Conservation (phyloP, 1,140 invertebrate genomes). For the Papilio xuthus region DNA sequence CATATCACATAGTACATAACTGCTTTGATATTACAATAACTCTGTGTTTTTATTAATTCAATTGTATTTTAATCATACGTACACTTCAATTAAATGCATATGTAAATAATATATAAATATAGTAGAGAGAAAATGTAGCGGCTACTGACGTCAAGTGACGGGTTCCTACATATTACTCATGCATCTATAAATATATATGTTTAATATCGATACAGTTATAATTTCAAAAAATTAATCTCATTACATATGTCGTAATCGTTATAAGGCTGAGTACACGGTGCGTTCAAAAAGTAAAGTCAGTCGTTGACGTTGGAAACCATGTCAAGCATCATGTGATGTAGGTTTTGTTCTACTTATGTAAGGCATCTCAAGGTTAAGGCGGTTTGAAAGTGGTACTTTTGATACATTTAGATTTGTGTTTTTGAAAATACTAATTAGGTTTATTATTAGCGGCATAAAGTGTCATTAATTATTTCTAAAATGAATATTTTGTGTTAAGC, state of each 20-base stretch:
- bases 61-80: too few relatives aligned
- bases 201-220: neutral
- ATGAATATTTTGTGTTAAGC: too few relatives aligned
- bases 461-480: too few relatives aligned
- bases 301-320: conserved; percentile 13
- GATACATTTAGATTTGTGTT: neutral
- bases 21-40: too few relatives aligned
- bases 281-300: conserved; percentile 15
- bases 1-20: too few relatives aligned
- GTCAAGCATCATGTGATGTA: neutral
- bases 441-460: too few relatives aligned
- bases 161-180: neutral
- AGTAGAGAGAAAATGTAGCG: neutral
- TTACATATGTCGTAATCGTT: neutral
- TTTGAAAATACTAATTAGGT: neutral
- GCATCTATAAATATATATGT: neutral
- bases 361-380: neutral
- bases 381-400: neutral
- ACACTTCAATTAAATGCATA: too few relatives aligned
- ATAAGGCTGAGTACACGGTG: neutral
- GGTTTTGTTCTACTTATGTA: conserved; percentile 3
- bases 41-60: too few relatives aligned
- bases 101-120: neutral
- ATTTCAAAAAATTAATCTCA: conserved; percentile 6
- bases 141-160: neutral